These are phyloP conservation scores for Orchestes rusci DNA, from an alignment of 2,888 invertebrate species.

Conservation along the genomic window DNA sequence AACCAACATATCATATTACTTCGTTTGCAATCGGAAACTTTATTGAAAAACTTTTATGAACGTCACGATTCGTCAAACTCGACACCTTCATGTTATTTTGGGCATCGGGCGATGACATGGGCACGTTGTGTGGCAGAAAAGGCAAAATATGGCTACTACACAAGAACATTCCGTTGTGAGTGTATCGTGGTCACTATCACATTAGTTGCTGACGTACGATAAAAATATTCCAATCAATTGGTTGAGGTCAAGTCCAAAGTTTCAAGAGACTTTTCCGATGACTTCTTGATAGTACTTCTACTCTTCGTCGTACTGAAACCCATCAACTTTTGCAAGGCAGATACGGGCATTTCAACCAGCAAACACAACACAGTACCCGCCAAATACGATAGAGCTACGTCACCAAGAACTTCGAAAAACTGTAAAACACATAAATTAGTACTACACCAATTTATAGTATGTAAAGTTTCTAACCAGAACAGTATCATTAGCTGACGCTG, in stretches of 20 bases:
- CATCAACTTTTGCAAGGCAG: slow-evolving; percentile 34
- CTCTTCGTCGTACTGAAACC: not conserved
- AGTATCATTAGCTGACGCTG: slow-evolving; percentile 27
- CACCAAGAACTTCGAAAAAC: slow-evolving; percentile 28
- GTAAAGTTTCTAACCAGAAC: slow-evolving; percentile 27
- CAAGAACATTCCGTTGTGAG: too few species aligned
- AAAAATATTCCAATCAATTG: too few species aligned
- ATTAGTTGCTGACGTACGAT: too few species aligned
- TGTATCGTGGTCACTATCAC: too few species aligned
- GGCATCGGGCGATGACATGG: too few species aligned
- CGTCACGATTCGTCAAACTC: too few species aligned
- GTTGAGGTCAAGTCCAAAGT: slow-evolving; percentile 12
- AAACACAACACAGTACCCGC: slow-evolving; percentile 32
- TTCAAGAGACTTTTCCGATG: slow-evolving; percentile 14
- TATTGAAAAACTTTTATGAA: too few species aligned
- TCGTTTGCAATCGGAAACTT: too few species aligned
- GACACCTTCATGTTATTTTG: too few species aligned
- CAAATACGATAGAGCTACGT: slow-evolving; percentile 30
- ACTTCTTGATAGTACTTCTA: slow-evolving; percentile 2
- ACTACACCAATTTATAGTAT: not conserved
- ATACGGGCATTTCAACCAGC: slow-evolving; percentile 35
- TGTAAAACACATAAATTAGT: slow-evolving; percentile 9
- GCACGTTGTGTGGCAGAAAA: too few species aligned
- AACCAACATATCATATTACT: too few species aligned
- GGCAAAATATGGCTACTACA: too few species aligned